Base-by-base conservation (phyloP, 2,797 vertebrate genomes). In the Lacerta bilineata region DNA sequence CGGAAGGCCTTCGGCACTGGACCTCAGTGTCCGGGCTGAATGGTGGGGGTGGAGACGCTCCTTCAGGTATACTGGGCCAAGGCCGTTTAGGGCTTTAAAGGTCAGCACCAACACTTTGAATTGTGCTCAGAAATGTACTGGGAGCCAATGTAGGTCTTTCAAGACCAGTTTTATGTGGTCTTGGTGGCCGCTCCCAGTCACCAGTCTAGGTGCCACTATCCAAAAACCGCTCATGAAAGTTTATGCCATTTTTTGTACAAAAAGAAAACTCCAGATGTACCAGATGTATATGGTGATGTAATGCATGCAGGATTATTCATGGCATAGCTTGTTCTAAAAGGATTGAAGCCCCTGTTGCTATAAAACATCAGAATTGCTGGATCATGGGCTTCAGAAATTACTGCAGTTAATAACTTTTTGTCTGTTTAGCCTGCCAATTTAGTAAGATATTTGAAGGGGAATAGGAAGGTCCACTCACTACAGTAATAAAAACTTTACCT, bases 401-500 rank as follows among this genome's bases (percentile, higher is more conserved):
- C 59, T 66, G 7, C 41, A 3, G 27, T 69, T 43, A 81, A 87
- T 55, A 0, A 0, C 1, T 3, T 6, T 69, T 43, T 85, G 29
- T 41, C 15, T 92, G 5, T 39, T 33, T 36, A 84, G 85, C 83
- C 89, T 86, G 0, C n/a, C 77, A 85, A 90, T 92, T 85, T 76
- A 88, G 3, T 68, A 89, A 85, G 78, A 84, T 20, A 74, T 61
- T 71, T 90, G 66, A 83, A 66, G 86, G 89, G 55, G 43, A 88
- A 88, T 81, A 64, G 87, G 89, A 91, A 0, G 29, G 46, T 84
- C 87, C 68, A 87, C 6, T 87, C 71, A 87, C 6, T 85, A 29
- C 17, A 43, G 25, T 90, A 91, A 91, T 79, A 89, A 91, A 93
- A 93, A 93, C 89, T 15, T 93, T 94, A 89, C 74, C 64, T 89